Conservation (phyloP, 2,797 vertebrate genomes). For the Eidolon dupreanum region DNA sequence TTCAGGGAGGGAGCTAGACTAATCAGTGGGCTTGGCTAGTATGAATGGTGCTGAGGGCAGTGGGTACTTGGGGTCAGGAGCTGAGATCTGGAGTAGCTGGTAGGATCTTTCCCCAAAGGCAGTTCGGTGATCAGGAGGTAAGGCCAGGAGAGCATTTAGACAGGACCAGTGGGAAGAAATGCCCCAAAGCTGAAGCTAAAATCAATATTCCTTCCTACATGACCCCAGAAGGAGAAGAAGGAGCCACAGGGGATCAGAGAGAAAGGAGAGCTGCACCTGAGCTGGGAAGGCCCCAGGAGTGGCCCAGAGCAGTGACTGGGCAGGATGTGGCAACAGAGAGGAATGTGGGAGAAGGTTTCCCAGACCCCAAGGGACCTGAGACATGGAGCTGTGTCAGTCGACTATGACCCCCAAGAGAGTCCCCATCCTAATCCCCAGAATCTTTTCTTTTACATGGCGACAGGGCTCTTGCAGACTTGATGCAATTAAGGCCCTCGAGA, state of each 20-base stretch:
- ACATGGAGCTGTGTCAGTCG: too few relatives aligned
- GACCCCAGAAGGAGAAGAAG: not conserved
- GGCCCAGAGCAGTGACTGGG: not conserved
- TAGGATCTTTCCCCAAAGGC: not conserved
- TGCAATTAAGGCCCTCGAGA: not conserved
- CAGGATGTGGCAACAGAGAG: not conserved
- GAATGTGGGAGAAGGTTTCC: not conserved
- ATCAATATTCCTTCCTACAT: not conserved
- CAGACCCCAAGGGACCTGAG: accelerated
- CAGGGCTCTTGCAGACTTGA: not conserved
- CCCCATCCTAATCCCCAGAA: not conserved
- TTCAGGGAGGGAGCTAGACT: not conserved
- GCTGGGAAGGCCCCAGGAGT: not conserved
- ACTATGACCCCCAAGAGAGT: not conserved
- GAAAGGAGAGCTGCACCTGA: not conserved
- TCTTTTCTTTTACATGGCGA: not conserved
- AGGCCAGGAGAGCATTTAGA: not conserved
- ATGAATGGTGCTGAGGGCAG: too few relatives aligned
- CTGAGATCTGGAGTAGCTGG: not conserved
- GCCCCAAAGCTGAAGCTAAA: not conserved
- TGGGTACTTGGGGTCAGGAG: not conserved
- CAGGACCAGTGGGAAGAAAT: too few relatives aligned
- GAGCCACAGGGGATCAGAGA: not conserved
- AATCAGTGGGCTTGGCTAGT: too few relatives aligned
- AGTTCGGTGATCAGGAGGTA: not conserved